A percentile compares a stretch with the other conserved stretches of the same genome.
Conservation (phyloP, 1,140 invertebrate genomes). For the Battus philenor region DNA sequence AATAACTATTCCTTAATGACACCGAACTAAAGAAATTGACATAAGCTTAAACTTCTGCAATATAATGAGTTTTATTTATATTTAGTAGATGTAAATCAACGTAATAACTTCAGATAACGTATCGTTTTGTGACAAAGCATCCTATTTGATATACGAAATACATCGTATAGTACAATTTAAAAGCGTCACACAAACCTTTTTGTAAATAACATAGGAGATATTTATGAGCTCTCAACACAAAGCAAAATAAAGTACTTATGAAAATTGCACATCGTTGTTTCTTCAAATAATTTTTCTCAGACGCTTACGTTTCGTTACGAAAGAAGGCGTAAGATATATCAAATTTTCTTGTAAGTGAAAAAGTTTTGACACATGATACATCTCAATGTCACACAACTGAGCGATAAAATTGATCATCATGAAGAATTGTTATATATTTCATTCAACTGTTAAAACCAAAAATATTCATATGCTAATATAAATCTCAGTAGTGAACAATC, state of each 20-base stretch:
- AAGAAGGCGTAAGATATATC: conserved; percentile 5
- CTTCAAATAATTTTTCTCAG: conserved; percentile 8
- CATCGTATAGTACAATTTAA: too few species aligned
- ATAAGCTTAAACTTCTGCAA: too few species aligned
- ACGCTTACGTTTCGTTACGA: not conserved
- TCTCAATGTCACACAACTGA: conserved; percentile 13
- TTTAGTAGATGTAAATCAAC: too few species aligned
- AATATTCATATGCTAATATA: too few species aligned
- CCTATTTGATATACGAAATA: too few species aligned
- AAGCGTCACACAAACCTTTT: too few species aligned
- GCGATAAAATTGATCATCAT: conserved; percentile 11
- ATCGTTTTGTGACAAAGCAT: too few species aligned
- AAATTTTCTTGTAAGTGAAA: conserved; percentile 15
- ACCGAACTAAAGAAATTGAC: too few species aligned
- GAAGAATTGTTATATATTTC: conserved; percentile 12
- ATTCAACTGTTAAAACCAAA: conserved; percentile 2
- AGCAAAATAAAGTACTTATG: not conserved
- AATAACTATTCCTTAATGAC: too few species aligned
- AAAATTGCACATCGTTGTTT: conserved; percentile 1
- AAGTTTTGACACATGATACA: conserved; percentile 13
- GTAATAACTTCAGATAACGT: too few species aligned
- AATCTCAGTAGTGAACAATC: too few species aligned
- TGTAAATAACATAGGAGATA: not conserved
- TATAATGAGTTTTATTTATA: too few species aligned
- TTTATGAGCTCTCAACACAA: not conserved